These are phyloP conservation scores for Mystacornis crossleyi DNA, from an alignment of 2,113 vertebrate genomes.

Conservation along the genomic window DNA sequence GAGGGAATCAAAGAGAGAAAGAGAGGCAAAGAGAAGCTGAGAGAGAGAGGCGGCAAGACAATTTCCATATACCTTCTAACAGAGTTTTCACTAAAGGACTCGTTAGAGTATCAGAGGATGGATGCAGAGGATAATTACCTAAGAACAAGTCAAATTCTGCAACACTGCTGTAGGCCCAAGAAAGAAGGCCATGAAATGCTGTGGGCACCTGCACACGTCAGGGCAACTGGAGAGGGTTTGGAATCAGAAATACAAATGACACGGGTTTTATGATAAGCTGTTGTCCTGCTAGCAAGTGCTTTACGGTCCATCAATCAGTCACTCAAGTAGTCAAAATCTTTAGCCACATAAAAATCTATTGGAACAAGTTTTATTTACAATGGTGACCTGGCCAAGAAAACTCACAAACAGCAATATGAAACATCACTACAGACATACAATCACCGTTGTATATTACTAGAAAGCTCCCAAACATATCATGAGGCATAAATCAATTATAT, in stretches of 20 bases:
- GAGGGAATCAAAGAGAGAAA: not conserved
- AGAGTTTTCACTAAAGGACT: not conserved
- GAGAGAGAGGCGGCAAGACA: not conserved
- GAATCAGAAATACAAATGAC: slow-evolving; percentile 2
- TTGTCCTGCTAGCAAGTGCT: slow-evolving; percentile 14
- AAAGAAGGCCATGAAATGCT: not conserved
- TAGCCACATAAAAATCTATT: slow-evolving; percentile 58
- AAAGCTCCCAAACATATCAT: slow-evolving; percentile 58
- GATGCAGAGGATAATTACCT: not conserved
- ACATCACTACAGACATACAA: slow-evolving; percentile 53
- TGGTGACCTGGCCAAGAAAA: slow-evolving; percentile 45
- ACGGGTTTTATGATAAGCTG: not conserved
- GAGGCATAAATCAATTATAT: slow-evolving; percentile 77
- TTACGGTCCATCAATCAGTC: slow-evolving; percentile 48
- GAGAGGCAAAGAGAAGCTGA: not conserved
- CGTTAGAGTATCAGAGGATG: not conserved
- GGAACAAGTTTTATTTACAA: slow-evolving; percentile 63
- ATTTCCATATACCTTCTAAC: not conserved
- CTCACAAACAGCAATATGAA: slow-evolving; percentile 50
- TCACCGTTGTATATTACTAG: slow-evolving; percentile 67
- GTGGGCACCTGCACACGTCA: not conserved
- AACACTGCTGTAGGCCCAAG: not conserved
- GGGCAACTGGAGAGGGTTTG: not conserved
- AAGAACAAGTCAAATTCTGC: not conserved
- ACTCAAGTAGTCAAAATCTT: slow-evolving; percentile 55